phyloP scores from a whole-genome alignment of 2,797 vertebrate species.

The Cephalopachus bancanus region DNA sequence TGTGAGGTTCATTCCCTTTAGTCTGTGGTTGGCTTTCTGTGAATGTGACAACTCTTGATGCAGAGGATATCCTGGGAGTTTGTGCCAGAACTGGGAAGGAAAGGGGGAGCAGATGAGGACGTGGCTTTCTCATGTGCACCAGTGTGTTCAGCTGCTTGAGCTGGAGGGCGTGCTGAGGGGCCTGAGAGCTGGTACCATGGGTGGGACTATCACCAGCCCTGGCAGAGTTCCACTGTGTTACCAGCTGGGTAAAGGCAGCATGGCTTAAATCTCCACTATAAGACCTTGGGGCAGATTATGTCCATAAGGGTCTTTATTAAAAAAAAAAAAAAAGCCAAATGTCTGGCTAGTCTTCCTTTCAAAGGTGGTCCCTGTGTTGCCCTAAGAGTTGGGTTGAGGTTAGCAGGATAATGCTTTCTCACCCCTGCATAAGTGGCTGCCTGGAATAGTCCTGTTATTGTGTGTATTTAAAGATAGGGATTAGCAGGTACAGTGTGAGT shows the following conservation, averaged over 20 bases:
- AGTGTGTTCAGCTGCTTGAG: neutral
- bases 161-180: neutral
- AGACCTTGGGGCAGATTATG: neutral
- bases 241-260: neutral
- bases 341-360: constrained; percentile 24
- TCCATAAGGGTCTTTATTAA: neutral
- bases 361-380: neutral
- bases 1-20: neutral
- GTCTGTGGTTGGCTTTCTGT: neutral
- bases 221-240: neutral
- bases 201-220: neutral
- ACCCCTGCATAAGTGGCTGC: neutral
- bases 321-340: neutral
- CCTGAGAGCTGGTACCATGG: neutral
- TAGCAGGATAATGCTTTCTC: neutral
- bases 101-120: neutral
- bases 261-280: neutral
- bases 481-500: neutral
- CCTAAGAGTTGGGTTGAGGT: neutral
- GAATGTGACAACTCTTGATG: neutral
- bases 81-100: neutral
- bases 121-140: neutral
- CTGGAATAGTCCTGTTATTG: neutral
- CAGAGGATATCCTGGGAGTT: neutral
- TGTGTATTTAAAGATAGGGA: neutral